Percentiles rank a stretch among this genome's conserved stretches.
These are phyloP conservation scores for Molorchus minor DNA, from an alignment of 2,888 invertebrate genomes.

Conservation along the genomic window DNA sequence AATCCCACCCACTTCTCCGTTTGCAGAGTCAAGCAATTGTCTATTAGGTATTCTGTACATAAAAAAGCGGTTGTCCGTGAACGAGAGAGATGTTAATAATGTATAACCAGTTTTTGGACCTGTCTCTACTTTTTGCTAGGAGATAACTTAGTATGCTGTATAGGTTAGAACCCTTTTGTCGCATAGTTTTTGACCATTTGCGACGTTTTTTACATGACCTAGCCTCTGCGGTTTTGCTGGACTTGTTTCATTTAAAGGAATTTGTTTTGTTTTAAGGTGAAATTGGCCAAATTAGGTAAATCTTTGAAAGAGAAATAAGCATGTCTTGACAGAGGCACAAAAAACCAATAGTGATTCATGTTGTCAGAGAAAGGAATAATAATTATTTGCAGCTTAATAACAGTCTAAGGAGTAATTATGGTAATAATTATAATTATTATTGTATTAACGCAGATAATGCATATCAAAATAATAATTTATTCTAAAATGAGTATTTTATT, in stretches of 20 bases:
- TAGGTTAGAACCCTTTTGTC: conserved; percentile 10
- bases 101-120: conserved; percentile 49
- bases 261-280: background rate
- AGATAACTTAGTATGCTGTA: conserved; percentile 9
- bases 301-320: background rate
- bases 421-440: background rate
- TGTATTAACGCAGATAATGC: too few relatives aligned
- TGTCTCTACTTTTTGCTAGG: conserved; percentile 23
- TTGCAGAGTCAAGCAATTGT: conserved; percentile 39
- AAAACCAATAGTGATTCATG: background rate
- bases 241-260: background rate
- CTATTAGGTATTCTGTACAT: conserved; percentile 40
- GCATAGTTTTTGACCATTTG: conserved; percentile 1
- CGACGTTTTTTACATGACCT: conserved; percentile 6
- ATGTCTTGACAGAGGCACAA: background rate
- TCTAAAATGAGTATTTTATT: too few relatives aligned
- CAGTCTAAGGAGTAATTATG: too few relatives aligned
- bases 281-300: background rate
- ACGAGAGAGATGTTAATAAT: conserved; percentile 51
- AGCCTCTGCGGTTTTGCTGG: background rate
- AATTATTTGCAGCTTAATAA: too few relatives aligned
- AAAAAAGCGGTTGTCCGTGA: conserved; percentile 56
- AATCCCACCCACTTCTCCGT: conserved; percentile 23
- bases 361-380: background rate
- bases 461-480: too few relatives aligned